Percentiles rank a stretch among this genome's conserved stretches.
Conservation (phyloP, 1,140 invertebrate genomes). For the Formica selysi region DNA sequence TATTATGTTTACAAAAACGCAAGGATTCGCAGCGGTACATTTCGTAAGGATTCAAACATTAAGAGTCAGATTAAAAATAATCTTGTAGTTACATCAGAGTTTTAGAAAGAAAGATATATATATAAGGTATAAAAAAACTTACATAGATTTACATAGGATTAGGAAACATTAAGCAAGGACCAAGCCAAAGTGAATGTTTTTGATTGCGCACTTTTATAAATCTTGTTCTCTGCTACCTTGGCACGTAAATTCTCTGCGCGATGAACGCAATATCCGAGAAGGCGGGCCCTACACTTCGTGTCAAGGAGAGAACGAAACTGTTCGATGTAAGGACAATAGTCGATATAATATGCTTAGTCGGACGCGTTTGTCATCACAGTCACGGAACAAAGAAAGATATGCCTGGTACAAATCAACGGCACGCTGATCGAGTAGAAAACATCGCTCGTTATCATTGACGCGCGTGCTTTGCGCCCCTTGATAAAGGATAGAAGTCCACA, state of each 20-base stretch:
- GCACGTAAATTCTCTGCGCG: neutral
- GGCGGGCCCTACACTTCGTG: neutral
- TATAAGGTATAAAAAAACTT: neutral
- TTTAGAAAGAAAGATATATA: too few species aligned
- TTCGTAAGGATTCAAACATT: too few species aligned
- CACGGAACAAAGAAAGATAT: slow-evolving; percentile 6
- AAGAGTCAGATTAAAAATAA: too few species aligned
- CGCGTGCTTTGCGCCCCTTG: neutral
- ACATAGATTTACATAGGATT: neutral
- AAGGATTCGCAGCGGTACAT: too few species aligned
- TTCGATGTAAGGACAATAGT: neutral
- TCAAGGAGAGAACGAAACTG: neutral
- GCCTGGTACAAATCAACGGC: slow-evolving; percentile 1
- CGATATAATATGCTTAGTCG: neutral
- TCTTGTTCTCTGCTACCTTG: neutral
- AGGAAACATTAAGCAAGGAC: neutral
- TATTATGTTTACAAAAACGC: too few species aligned
- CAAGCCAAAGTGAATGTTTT: neutral
- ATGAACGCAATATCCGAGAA: neutral
- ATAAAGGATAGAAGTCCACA: neutral
- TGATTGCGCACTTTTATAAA: neutral
- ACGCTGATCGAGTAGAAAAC: neutral
- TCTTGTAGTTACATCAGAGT: too few species aligned
- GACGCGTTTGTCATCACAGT: neutral
- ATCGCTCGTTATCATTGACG: neutral